Conservation (phyloP, 1,140 invertebrate species). For the Zaprionus tsacasi region DNA sequence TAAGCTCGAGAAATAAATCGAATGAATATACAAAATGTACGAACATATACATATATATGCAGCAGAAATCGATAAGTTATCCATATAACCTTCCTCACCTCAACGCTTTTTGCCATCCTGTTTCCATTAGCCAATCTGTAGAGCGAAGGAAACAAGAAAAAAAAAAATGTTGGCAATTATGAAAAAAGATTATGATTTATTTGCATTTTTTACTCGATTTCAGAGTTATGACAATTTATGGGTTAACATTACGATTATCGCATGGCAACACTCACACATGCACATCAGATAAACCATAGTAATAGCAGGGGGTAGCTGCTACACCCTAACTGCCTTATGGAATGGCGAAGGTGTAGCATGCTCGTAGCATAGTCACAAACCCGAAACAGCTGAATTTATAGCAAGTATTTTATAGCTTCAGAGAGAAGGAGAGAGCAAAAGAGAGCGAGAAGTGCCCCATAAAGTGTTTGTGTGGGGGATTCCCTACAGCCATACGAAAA, state of each 20-base stretch:
- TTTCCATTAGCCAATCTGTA: constrained; percentile 5
- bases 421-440: background rate
- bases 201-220: constrained; percentile 25
- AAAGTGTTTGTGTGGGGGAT: background rate
- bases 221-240: constrained; percentile 35
- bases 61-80: constrained; percentile 6
- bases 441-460: background rate
- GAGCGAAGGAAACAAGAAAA: background rate
- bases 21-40: background rate
- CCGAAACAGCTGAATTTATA: constrained; percentile 47
- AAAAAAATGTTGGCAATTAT: constrained; percentile 27
- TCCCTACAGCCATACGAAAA: background rate
- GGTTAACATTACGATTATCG: constrained; percentile 39
- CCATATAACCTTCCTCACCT: background rate
- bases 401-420: constrained; percentile 54
- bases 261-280: constrained; percentile 25
- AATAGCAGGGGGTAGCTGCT: too few species aligned
- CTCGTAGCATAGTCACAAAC: constrained; percentile 61
- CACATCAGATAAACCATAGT: background rate
- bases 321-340: too few species aligned
- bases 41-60: too few species aligned
- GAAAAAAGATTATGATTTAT: constrained; percentile 39
- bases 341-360: background rate
- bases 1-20: constrained; percentile 5
- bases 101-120: background rate